Base-by-base conservation (phyloP, 2,797 vertebrate species). In the Champsocephalus gunnari region DNA sequence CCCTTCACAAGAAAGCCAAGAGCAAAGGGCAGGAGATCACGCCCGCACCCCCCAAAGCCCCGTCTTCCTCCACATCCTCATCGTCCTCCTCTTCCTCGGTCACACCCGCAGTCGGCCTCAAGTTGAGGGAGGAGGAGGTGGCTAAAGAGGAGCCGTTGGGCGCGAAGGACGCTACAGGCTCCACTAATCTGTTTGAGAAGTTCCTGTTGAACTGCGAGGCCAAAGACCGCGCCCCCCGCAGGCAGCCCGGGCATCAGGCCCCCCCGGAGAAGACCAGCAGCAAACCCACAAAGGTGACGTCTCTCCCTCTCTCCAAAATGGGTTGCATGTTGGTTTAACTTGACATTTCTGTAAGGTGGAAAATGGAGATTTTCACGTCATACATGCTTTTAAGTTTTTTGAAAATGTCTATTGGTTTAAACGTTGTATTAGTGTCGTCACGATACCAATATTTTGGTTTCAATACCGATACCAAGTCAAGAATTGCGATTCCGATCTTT, bases 131-230 rank as follows among this genome's bases (percentile, higher is more conserved):
- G 63, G 93, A 94, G 0, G 93, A 92, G 38, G 44, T 55, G 21
- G 1, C 64, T 1, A 94, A 91, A 58, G 94, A 94, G 49, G 94
- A 95, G 19, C 38, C 79, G 0, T 7, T 83, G 55, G 88, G 75
- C 16, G 90, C 78, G 66, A 95, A 94, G 71, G 94, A 94, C 1
- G 9, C 81, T 4, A 7, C 86, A 0, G 79, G 88, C 12, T 93
- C 94, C 45, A 92, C 93, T 2, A 95, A 94, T 86, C 84, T 96
- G 53, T 96, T 96, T 83, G 95, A 95, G 81, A 94, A 93, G 86
- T 96, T 96, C 80, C 82, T 95, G 61, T 79, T 95, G 53, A 94
- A 93, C 84, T 96, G 93, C 24, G 95, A 95, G 76, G 94, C 94
- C 24, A 96, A 96, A 59, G 95, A 95, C 74, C 91, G 94, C 0